Evolutionary conservation across 1,140 invertebrate species (phyloP).

Genomic region (Drosophila virilis): DNA sequence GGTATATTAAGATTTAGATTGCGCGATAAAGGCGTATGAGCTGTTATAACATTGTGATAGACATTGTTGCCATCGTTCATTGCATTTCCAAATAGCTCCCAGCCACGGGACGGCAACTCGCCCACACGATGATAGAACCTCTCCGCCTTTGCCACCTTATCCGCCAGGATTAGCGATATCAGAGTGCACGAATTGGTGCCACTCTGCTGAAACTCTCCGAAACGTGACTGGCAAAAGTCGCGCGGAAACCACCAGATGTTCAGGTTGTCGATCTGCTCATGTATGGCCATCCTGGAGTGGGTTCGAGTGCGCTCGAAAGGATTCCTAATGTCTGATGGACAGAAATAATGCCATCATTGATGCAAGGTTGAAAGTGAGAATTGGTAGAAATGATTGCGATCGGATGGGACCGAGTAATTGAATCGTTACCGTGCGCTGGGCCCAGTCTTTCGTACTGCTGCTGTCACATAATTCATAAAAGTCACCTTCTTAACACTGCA

Average conservation of each 20-base stretch:
- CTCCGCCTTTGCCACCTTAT: slow-evolving; percentile 71
- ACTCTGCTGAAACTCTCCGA: slow-evolving; percentile 72
- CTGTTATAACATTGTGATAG: slow-evolving; percentile 71
- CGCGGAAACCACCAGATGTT: slow-evolving; percentile 83
- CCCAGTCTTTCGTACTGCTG: slow-evolving; percentile 25
- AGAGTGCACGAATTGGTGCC: slow-evolving; percentile 81
- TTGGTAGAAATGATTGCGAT: background rate
- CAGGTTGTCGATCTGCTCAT: slow-evolving; percentile 76
- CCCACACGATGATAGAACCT: slow-evolving; percentile 61
- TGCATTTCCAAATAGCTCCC: slow-evolving; percentile 75
- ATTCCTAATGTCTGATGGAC: slow-evolving; percentile 23
- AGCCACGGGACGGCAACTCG: slow-evolving; percentile 63
- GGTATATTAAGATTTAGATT: slow-evolving; percentile 79
- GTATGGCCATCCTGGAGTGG: slow-evolving; percentile 62
- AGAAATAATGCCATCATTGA: background rate
- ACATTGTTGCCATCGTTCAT: slow-evolving; percentile 81
- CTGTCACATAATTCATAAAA: slow-evolving; percentile 63
- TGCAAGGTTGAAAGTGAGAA: too few relatives aligned
- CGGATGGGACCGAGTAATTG: too few relatives aligned
- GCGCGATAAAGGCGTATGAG: slow-evolving; percentile 53
- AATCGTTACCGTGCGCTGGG: slow-evolving; percentile 48
- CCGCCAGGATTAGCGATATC: slow-evolving; percentile 74
- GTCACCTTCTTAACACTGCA: slow-evolving; percentile 59
- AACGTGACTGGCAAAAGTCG: slow-evolving; percentile 78
- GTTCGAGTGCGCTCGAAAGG: slow-evolving; percentile 27